These are phyloP conservation scores for Microtus agrestis DNA, from an alignment of 2,797 vertebrate genomes.

Conservation along the genomic window DNA sequence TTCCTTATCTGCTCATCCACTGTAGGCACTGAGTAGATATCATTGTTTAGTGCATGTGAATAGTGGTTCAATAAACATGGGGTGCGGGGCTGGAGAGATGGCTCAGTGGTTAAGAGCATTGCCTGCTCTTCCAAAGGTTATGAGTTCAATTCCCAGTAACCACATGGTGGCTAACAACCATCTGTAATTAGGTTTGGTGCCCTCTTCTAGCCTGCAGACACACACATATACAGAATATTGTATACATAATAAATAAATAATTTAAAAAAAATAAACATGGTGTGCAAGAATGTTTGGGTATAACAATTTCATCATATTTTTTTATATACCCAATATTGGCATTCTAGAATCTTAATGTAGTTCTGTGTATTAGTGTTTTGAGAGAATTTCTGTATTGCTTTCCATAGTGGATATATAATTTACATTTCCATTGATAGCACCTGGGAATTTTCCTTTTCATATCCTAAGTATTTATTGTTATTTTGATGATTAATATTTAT, in stretches of 20 bases:
- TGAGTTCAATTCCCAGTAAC: no score
- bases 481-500: not conserved
- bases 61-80: not conserved
- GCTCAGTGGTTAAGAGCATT: no score
- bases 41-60: not conserved
- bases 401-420: not conserved
- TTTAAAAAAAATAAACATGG: not conserved
- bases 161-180: no score
- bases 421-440: not conserved
- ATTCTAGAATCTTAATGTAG: not conserved
- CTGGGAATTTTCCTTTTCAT: not conserved
- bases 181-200: no score
- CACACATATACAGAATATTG: no score
- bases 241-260: no score
- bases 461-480: not conserved
- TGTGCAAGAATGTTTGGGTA: not conserved
- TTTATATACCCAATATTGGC: not conserved
- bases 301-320: not conserved
- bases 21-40: not conserved
- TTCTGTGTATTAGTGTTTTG: not conserved
- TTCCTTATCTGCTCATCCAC: no score
- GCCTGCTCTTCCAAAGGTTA: no score
- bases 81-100: no score
- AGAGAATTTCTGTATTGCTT: not conserved
- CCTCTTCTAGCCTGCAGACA: no score